phyloP scores from a whole-genome alignment of 2,888 invertebrate species.

The Pristionchus japonicus region DNA sequence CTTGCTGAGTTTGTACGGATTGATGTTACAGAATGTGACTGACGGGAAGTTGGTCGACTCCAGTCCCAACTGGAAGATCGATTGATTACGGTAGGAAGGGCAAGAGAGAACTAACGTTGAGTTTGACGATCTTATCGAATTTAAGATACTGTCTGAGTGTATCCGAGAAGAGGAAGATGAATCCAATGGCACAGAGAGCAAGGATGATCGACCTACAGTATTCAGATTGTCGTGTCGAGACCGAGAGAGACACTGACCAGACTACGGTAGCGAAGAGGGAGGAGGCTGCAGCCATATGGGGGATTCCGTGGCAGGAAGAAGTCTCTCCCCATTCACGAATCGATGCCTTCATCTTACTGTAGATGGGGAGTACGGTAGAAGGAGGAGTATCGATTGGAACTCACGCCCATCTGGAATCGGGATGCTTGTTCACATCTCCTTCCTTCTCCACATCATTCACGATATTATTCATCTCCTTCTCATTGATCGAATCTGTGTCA shows the following conservation, averaged over 20 bases:
- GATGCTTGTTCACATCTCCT: constrained; percentile 52
- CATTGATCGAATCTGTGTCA: constrained; percentile 51
- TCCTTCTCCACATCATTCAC: constrained; percentile 64
- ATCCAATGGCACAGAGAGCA: constrained; percentile 58
- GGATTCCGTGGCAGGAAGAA: constrained; percentile 62
- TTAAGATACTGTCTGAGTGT: constrained; percentile 58
- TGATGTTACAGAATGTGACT: constrained; percentile 67
- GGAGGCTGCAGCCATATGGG: constrained; percentile 62
- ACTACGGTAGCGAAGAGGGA: constrained; percentile 47
- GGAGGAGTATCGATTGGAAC: constrained; percentile 18
- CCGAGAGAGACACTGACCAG: background rate
- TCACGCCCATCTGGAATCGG: constrained; percentile 58
- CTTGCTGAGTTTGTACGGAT: constrained; percentile 64
- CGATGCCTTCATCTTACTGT: constrained; percentile 60
- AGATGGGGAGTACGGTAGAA: background rate
- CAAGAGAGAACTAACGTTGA: constrained; percentile 52
- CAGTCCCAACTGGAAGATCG: constrained; percentile 54
- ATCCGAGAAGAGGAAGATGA: constrained; percentile 62
- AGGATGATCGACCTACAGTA: constrained; percentile 59
- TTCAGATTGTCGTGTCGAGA: background rate
- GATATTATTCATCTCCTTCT: constrained; percentile 60
- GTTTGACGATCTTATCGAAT: constrained; percentile 60
- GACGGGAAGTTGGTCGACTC: constrained; percentile 62
- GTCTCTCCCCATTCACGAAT: constrained; percentile 64
- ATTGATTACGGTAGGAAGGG: background rate